Conservation (phyloP, 2,888 invertebrate species). For the Carpatolechia fugitivella region DNA sequence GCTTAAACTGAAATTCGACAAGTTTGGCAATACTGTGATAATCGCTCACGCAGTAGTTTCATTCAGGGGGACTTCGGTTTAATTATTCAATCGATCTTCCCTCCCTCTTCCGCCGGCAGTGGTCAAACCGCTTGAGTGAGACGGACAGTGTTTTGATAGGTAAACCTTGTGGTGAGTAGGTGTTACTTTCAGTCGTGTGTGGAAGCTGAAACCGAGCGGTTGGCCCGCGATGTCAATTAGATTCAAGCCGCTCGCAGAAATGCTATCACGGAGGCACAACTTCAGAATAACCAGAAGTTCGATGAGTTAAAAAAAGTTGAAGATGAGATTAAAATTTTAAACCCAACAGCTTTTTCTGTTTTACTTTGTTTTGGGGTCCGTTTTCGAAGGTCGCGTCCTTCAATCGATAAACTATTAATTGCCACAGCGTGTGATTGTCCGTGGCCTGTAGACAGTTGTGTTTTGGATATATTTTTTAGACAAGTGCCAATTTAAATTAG, state of each 20-base stretch:
- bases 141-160: conserved; percentile 33
- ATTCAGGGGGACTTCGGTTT: conserved; percentile 55
- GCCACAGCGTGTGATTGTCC: conserved; percentile 63
- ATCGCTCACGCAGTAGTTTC: conserved; percentile 50
- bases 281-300: conserved; percentile 65
- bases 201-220: conserved; percentile 50
- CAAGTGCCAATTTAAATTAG: conserved; percentile 69
- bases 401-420: conserved; percentile 77
- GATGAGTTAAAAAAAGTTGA: conserved; percentile 50
- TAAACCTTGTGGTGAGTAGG: conserved; percentile 25
- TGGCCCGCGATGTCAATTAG: conserved; percentile 66
- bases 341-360: conserved; percentile 54
- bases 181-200: conserved; percentile 53
- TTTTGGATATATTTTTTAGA: conserved; percentile 62
- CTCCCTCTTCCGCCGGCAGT: conserved; percentile 35
- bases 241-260: conserved; percentile 67
- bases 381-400: conserved; percentile 72
- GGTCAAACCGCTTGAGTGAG: conserved; percentile 33
- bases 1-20: no score
- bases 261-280: conserved; percentile 72
- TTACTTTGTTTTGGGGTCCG: conserved; percentile 61
- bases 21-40: conserved; percentile 20
- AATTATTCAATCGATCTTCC: conserved; percentile 62
- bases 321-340: conserved; percentile 56
- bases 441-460: conserved; percentile 61